Conservation (phyloP, 2,113 vertebrate species). For the Boulengeromyrus knoepffleri region DNA sequence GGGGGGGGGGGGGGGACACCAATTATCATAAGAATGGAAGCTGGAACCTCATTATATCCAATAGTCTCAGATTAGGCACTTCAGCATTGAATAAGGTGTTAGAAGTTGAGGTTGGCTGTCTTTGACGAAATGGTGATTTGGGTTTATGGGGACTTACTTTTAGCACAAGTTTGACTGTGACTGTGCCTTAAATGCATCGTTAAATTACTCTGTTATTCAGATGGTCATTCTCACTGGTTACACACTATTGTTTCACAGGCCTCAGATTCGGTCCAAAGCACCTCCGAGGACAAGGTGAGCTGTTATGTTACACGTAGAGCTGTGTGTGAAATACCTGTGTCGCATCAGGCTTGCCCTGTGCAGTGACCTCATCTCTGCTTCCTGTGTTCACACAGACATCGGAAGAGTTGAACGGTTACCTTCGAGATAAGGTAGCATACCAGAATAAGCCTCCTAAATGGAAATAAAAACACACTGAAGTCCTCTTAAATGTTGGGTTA, state of each 20-base stretch:
- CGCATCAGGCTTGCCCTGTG: background rate
- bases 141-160: background rate
- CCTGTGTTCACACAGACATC: background rate
- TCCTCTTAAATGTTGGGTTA: background rate
- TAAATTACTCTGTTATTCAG: background rate
- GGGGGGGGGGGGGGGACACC: background rate
- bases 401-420: slow-evolving; percentile 4
- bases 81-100: background rate
- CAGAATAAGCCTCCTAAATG: background rate
- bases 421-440: slow-evolving; percentile 14
- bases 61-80: background rate
- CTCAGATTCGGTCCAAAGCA: slow-evolving; percentile 12
- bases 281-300: slow-evolving; percentile 17
- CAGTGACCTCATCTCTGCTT: background rate
- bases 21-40: background rate
- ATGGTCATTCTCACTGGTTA: background rate
- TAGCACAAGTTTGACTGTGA: background rate
- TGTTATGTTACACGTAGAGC: background rate
- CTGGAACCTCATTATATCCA: background rate
- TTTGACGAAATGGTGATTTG: background rate
- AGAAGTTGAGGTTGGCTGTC: background rate
- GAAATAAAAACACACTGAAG: background rate
- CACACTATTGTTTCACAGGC: slow-evolving; percentile 6
- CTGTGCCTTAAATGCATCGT: background rate
- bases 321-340: background rate